These are phyloP conservation scores for Macropodus opercularis DNA, from an alignment of 2,797 vertebrate genomes.

Conservation along the genomic window DNA sequence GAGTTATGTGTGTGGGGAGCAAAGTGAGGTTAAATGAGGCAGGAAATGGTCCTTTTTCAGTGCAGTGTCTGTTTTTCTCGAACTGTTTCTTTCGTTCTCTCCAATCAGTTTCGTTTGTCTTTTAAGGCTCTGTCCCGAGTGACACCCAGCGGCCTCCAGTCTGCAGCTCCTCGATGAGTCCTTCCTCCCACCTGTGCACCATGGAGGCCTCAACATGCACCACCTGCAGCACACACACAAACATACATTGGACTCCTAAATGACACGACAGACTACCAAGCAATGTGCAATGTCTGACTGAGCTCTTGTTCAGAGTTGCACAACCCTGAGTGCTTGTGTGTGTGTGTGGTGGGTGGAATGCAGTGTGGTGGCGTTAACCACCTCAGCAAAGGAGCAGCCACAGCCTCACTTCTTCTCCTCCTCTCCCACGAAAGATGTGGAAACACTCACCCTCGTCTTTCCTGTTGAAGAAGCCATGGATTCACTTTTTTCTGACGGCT, in stretches of 20 bases:
- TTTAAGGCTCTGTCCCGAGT: conserved; percentile 92
- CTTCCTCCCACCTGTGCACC: conserved; percentile 59
- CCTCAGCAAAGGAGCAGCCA: conserved; percentile 58
- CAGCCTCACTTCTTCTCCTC: conserved; percentile 30
- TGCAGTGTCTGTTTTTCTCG: neutral
- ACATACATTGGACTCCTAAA: conserved; percentile 30
- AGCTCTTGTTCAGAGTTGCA: conserved; percentile 46
- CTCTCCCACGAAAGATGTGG: conserved; percentile 41
- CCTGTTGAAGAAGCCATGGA: conserved; percentile 63
- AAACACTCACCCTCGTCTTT: conserved; percentile 56
- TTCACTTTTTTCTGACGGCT: conserved; percentile 42
- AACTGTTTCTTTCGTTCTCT: neutral
- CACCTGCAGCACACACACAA: conserved; percentile 73
- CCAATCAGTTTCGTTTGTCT: neutral
- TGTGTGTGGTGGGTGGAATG: conserved; percentile 39
- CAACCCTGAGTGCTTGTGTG: conserved; percentile 32
- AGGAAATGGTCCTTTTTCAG: too few relatives aligned
- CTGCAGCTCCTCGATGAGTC: conserved; percentile 93
- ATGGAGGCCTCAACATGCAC: conserved; percentile 85
- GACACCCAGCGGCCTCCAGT: conserved; percentile 94
- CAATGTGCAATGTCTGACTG: conserved; percentile 37
- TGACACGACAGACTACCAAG: conserved; percentile 34
- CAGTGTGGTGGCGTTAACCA: conserved; percentile 79
- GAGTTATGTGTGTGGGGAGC: too few relatives aligned
- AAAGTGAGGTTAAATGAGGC: too few relatives aligned